Conservation (phyloP, 2,888 invertebrate species). For the Lissocephala sabroskyi region DNA sequence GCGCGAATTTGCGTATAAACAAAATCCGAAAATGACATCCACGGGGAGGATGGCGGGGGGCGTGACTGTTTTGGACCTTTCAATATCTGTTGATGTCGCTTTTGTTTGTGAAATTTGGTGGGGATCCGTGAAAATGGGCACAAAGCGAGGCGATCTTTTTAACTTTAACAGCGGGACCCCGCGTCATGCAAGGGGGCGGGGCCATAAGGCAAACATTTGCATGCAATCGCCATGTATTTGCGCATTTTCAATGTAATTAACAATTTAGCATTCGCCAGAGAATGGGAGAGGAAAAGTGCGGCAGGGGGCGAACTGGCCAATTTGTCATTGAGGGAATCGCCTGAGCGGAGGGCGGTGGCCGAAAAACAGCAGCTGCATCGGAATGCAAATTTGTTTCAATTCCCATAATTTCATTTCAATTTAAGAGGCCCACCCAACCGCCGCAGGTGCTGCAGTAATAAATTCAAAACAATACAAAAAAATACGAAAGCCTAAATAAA, state of each 20-base stretch:
- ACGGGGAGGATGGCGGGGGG: too few relatives aligned
- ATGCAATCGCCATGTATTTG: constrained; percentile 21
- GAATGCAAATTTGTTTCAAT: constrained; percentile 42
- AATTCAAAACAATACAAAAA: constrained; percentile 26
- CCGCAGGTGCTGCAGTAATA: constrained; percentile 45
- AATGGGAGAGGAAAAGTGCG: too few relatives aligned
- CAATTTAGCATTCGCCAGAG: constrained; percentile 36
- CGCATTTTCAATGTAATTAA: constrained; percentile 46
- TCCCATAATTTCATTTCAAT: constrained; percentile 52
- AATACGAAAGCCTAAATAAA: neutral
- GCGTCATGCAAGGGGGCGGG: too few relatives aligned
- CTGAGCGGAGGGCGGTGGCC: neutral
- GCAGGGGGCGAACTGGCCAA: constrained; percentile 15
- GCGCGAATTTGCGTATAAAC: too few relatives aligned
- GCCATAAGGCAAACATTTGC: constrained; percentile 16
- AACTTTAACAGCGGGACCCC: too few relatives aligned
- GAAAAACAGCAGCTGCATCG: constrained; percentile 28
- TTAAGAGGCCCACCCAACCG: constrained; percentile 19
- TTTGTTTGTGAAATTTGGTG: too few relatives aligned
- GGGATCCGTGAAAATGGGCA: too few relatives aligned
- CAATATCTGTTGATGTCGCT: too few relatives aligned
- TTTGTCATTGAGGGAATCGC: constrained; percentile 18
- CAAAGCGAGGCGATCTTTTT: too few relatives aligned
- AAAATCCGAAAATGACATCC: too few relatives aligned
- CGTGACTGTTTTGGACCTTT: too few relatives aligned